phyloP scores from a whole-genome alignment of 2,113 vertebrate genomes.

The Pterophyllum scalare region DNA sequence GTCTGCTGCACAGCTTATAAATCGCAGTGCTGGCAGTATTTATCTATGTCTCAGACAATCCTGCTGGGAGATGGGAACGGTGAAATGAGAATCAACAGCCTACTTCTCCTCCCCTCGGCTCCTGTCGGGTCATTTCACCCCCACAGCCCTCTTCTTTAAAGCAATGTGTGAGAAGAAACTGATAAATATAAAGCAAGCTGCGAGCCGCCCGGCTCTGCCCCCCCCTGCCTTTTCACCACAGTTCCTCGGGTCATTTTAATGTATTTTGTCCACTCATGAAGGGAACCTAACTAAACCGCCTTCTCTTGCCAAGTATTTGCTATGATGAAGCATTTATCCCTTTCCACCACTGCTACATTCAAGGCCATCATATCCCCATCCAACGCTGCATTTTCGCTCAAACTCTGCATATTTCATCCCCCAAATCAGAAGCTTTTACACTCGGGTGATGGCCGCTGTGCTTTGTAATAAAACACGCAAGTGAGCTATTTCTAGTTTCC shows the following conservation, averaged over 20 bases:
- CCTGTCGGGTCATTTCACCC: constrained; percentile 68
- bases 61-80: constrained; percentile 68
- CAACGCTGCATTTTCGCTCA: constrained; percentile 8
- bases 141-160: constrained; percentile 37
- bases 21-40: constrained; percentile 76
- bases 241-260: constrained; percentile 60
- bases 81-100: constrained; percentile 79
- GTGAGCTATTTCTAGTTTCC: constrained; percentile 41
- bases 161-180: constrained; percentile 67
- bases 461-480: constrained; percentile 22
- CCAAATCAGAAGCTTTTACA: constrained; percentile 35
- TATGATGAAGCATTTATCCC: constrained; percentile 26
- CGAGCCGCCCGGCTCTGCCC: constrained; percentile 42
- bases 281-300: constrained; percentile 7
- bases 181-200: constrained; percentile 72
- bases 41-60: constrained; percentile 77
- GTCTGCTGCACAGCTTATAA: constrained; percentile 73
- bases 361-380: constrained; percentile 35
- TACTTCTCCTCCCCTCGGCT: constrained; percentile 57
- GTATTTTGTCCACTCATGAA: constrained; percentile 48
- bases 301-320: constrained; percentile 6
- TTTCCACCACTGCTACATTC: constrained; percentile 1
- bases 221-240: constrained; percentile 34
- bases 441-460: constrained; percentile 16
- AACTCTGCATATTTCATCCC: constrained; percentile 55